Evolutionary conservation across 2,888 invertebrate genomes (phyloP), one percentile per base, ranked within the genome.

Genomic region (Herminia tarsipennalis): DNA sequence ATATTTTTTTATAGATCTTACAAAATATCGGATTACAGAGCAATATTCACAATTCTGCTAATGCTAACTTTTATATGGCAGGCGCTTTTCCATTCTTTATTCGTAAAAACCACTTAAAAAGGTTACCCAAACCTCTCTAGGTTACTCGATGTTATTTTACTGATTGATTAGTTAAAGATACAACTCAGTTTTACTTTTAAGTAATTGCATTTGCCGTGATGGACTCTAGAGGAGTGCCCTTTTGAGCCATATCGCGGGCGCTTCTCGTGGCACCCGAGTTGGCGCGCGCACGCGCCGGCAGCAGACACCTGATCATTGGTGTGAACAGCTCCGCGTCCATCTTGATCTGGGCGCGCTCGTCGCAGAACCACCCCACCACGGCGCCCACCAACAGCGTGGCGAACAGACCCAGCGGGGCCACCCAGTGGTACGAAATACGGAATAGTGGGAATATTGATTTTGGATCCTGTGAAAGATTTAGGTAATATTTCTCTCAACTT

Each of bases 351-450:
- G 73, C 67, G 1, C 50, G 66, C 18, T 66, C 66, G 61, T 91
- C 91, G 42, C 77, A 82, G 12, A 80, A 52, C 72, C 76, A 86
- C 1, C 90, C 91, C n/a, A 95, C 94, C 9, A 94, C 64, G 1
- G 93, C 86, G 0, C 96, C 97, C 0, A 96, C 94, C 0, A 93
- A 42, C 12, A 96, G 70, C 0, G 95, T 95, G 0, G 94, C 92
- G 0, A 92, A 35, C 0, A 95, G 92, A 0, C 96, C 96, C 36
- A 96, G 88, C 0, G 95, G 95, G 24, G 96, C 95, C 46, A 96
- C 94, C 96, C 96, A 96, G 76, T 96, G 94, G 79, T 96, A 97
- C 0, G 96, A 96, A 29, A 97, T 71, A 5, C 95, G 94, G 83
- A 96, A 96, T 8, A 96, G 76, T 0, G 95, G 95, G 77, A 96